Evolutionary conservation across 2,797 vertebrate genomes (phyloP).

Genomic region (Danio tinwini): DNA sequence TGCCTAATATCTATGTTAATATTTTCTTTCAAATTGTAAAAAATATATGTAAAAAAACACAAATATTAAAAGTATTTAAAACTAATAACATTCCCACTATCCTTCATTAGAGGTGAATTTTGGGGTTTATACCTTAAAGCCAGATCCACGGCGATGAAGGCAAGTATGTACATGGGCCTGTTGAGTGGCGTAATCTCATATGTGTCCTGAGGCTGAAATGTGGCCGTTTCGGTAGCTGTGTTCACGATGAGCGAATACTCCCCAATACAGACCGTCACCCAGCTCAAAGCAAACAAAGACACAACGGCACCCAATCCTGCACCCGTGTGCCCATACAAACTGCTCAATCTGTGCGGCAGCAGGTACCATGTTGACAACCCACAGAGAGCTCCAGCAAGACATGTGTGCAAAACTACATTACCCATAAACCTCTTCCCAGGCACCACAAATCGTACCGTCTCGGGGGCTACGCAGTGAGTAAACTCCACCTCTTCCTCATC

Average conservation of each 20-base stretch:
- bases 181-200: slow-evolving; percentile 96
- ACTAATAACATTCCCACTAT: background rate
- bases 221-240: slow-evolving; percentile 92
- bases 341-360: slow-evolving; percentile 86
- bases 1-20: too few relatives aligned
- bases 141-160: slow-evolving; percentile 92
- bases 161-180: slow-evolving; percentile 92
- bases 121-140: slow-evolving; percentile 83
- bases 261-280: slow-evolving; percentile 93
- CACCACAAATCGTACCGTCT: slow-evolving; percentile 93
- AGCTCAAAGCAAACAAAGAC: slow-evolving; percentile 88
- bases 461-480: slow-evolving; percentile 88
- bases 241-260: slow-evolving; percentile 96
- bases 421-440: slow-evolving; percentile 91
- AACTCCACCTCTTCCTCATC: slow-evolving; percentile 98
- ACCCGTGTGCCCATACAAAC: slow-evolving; percentile 83
- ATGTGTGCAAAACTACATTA: slow-evolving; percentile 88
- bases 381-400: slow-evolving; percentile 89
- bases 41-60: too few relatives aligned
- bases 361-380: slow-evolving; percentile 96
- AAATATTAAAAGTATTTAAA: too few relatives aligned
- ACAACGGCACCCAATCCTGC: slow-evolving; percentile 82
- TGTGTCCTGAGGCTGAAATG: slow-evolving; percentile 94
- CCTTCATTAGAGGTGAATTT: background rate
- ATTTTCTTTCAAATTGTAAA: too few relatives aligned